Evolutionary conservation across 2,113 vertebrate genomes (phyloP).

Genomic region (Aegithalos caudatus): DNA sequence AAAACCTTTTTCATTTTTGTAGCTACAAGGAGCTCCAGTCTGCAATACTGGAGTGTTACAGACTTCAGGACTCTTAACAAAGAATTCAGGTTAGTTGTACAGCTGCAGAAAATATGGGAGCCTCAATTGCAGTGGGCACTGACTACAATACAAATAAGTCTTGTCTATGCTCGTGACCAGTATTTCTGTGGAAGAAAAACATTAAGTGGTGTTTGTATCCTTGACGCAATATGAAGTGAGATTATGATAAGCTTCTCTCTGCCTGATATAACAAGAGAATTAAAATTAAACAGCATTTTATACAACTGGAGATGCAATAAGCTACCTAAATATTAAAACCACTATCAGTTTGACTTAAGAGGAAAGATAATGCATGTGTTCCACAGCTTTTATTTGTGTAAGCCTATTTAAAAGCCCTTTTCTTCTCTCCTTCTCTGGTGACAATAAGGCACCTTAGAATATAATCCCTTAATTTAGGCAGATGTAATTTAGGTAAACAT

Average conservation of each 20-base stretch:
- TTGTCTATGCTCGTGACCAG: neutral
- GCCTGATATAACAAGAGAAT: neutral
- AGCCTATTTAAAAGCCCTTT: neutral
- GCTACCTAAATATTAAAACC: neutral
- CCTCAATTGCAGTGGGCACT: neutral
- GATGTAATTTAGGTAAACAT: neutral
- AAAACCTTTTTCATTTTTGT: neutral
- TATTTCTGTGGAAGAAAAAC: neutral
- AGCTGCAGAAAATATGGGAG: neutral
- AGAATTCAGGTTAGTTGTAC: neutral
- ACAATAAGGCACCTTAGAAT: neutral
- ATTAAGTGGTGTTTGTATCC: neutral
- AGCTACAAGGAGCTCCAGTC: neutral
- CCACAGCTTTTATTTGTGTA: neutral
- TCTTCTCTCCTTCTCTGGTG: neutral
- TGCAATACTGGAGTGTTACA: neutral
- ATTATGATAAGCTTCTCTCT: neutral
- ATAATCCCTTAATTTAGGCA: neutral
- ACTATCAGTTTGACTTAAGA: neutral
- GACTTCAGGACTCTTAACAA: neutral
- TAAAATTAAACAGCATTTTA: constrained; percentile 17
- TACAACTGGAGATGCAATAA: neutral
- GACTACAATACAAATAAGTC: neutral
- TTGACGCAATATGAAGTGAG: constrained; percentile 17
- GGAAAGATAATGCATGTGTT: neutral